Percentiles rank a stretch among this genome's conserved stretches.
phyloP scores from a whole-genome alignment of 2,113 vertebrate species.

The Struthio camelus region DNA sequence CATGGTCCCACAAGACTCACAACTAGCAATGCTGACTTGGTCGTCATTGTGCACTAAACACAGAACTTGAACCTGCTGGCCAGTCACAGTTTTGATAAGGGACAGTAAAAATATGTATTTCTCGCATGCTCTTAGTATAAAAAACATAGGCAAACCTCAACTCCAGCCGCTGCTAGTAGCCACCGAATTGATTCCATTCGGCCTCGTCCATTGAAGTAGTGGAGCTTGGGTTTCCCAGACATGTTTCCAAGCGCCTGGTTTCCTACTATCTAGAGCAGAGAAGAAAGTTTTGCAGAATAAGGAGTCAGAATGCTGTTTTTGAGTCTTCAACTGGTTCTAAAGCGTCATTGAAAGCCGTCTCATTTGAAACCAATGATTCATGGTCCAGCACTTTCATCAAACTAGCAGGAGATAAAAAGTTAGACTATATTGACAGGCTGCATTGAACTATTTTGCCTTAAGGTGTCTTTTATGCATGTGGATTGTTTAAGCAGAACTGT shows the following conservation, averaged over 20 bases:
- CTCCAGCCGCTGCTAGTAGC: constrained; percentile 79
- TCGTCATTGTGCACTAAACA: background rate
- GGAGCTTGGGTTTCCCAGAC: constrained; percentile 76
- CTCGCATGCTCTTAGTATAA: background rate
- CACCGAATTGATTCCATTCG: constrained; percentile 85
- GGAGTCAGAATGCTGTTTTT: background rate
- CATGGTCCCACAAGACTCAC: background rate
- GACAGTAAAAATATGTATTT: background rate
- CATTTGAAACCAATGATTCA: background rate
- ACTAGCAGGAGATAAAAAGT: background rate
- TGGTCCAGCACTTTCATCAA: background rate
- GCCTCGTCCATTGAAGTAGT: constrained; percentile 82
- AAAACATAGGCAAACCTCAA: constrained; percentile 73
- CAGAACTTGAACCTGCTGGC: background rate
- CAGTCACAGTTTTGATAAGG: background rate
- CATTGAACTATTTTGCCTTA: background rate
- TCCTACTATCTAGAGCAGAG: background rate
- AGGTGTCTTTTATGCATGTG: background rate
- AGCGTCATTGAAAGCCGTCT: background rate
- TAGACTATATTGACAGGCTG: background rate
- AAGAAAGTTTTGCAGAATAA: background rate
- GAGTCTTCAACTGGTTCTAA: background rate
- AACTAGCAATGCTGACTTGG: background rate
- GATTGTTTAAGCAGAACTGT: background rate
- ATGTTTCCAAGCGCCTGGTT: constrained; percentile 48